Evolutionary conservation across 2,888 invertebrate species (phyloP).

Genomic region (Fissipunctia ypsillon): DNA sequence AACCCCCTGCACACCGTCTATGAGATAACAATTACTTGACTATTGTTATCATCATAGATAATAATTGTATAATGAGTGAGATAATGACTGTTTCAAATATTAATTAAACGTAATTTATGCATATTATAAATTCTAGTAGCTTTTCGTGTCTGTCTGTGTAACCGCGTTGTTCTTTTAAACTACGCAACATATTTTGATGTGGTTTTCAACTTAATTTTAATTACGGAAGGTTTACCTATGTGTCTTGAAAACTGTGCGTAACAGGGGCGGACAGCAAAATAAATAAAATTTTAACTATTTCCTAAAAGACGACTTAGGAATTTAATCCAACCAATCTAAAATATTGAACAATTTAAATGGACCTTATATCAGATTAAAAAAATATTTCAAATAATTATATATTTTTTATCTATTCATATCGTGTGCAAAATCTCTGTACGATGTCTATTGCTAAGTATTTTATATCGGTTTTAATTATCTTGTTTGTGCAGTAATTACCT

Average conservation of each 20-base stretch:
- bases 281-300: background rate
- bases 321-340: constrained; percentile 37
- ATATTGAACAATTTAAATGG: constrained; percentile 12
- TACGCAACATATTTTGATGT: too few species aligned
- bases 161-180: too few species aligned
- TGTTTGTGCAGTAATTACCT: background rate
- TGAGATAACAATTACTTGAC: background rate
- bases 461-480: constrained; percentile 29
- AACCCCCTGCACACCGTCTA: background rate
- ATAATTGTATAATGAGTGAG: background rate
- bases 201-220: too few species aligned
- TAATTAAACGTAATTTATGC: constrained; percentile 12
- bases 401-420: constrained; percentile 32
- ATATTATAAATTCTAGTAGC: too few species aligned
- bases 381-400: constrained; percentile 23
- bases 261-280: too few species aligned
- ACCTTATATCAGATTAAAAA: constrained; percentile 40
- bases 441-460: constrained; percentile 10
- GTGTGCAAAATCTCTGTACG: constrained; percentile 22
- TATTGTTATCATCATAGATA: background rate
- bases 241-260: too few species aligned
- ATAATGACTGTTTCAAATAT: background rate
- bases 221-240: too few species aligned
- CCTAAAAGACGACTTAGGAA: constrained; percentile 10
- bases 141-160: too few species aligned